Evolutionary conservation across 2,797 vertebrate species (phyloP).

Genomic region (Botia almorhae): DNA sequence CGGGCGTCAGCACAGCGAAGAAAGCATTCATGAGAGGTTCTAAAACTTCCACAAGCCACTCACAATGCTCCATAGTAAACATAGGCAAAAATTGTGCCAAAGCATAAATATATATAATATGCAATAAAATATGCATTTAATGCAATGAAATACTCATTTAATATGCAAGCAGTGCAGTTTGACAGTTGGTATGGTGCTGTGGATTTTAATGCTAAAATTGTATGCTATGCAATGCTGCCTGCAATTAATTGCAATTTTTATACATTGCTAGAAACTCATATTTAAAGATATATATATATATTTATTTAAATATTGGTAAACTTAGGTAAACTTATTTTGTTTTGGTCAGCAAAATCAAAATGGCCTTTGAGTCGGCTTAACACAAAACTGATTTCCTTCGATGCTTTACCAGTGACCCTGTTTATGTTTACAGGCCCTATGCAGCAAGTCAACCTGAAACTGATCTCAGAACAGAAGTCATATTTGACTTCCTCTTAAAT

Average conservation of each 20-base stretch:
- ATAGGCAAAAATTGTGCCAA: not conserved
- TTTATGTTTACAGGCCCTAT: constrained; percentile 18
- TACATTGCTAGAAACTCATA: too few relatives aligned
- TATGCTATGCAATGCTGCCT: not conserved
- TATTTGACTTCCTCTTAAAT: constrained; percentile 46
- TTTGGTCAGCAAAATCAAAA: constrained; percentile 20
- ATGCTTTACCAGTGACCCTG: constrained; percentile 14
- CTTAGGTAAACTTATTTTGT: not conserved
- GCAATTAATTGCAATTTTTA: too few relatives aligned
- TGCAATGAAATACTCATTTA: too few relatives aligned
- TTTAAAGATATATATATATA: too few relatives aligned
- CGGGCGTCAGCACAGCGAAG: constrained; percentile 8
- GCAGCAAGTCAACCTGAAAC: constrained; percentile 49
- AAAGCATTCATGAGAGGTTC: constrained; percentile 40
- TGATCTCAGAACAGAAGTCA: constrained; percentile 28
- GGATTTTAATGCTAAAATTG: not conserved
- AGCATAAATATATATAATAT: too few relatives aligned
- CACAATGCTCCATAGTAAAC: not conserved
- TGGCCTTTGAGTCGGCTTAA: not conserved
- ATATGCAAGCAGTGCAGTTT: not conserved
- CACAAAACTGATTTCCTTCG: constrained; percentile 20
- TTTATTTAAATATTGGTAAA: too few relatives aligned
- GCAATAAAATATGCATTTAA: too few relatives aligned
- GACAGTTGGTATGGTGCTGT: not conserved
- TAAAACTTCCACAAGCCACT: constrained; percentile 4